These are phyloP conservation scores for Meteorus cinctellus DNA, from an alignment of 2,888 invertebrate species.

Conservation along the genomic window DNA sequence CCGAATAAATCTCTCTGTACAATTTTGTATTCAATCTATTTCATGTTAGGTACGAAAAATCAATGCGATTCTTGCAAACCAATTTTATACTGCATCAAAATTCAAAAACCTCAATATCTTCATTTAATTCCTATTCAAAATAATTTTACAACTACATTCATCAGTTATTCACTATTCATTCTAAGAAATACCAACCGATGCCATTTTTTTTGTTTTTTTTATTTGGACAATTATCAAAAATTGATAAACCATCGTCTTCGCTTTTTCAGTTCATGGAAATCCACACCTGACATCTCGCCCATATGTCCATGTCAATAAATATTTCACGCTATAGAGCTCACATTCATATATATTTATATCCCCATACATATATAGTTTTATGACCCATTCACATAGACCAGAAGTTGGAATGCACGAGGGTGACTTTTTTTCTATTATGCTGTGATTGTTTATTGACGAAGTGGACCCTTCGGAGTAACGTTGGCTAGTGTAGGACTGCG, in stretches of 20 bases:
- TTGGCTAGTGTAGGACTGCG: conserved; percentile 39
- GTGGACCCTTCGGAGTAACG: conserved; percentile 64
- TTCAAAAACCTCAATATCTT: too few relatives aligned
- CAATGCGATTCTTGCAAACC: too few relatives aligned
- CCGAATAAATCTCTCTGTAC: too few relatives aligned
- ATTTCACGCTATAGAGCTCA: conserved; percentile 24
- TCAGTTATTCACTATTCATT: too few relatives aligned
- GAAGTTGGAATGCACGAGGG: conserved; percentile 35
- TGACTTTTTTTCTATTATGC: conserved; percentile 66
- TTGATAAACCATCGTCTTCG: background rate
- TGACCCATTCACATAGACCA: conserved; percentile 27
- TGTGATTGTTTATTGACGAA: conserved; percentile 73
- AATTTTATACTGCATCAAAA: too few relatives aligned
- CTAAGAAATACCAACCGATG: too few relatives aligned
- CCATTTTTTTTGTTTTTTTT: conserved; percentile 17
- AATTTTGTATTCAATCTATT: too few relatives aligned
- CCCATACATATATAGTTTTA: conserved; percentile 15
- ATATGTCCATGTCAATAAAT: conserved; percentile 33
- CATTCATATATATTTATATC: conserved; percentile 8
- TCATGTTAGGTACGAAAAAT: too few relatives aligned
- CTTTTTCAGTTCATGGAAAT: conserved; percentile 19
- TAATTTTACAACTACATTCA: too few relatives aligned
- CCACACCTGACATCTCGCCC: conserved; percentile 37
- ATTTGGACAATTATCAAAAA: conserved; percentile 10
- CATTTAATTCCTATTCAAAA: too few relatives aligned